These are phyloP conservation scores for Epizoanthus scotinus DNA, from an alignment of 92 coral and sea anemone genomes.

Conservation along the genomic window DNA sequence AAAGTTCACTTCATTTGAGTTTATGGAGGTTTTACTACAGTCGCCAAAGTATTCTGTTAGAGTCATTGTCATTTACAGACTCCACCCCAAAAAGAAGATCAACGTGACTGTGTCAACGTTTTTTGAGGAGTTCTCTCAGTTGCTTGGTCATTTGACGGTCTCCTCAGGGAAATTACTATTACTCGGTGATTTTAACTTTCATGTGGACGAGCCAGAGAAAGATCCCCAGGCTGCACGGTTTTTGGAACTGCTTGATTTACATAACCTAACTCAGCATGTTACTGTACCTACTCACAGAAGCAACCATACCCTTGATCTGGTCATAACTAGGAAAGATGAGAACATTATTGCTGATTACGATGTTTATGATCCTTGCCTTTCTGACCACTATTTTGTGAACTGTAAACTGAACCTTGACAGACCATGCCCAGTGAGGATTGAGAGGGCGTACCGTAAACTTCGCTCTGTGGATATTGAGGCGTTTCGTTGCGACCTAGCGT, in stretches of 20 bases:
- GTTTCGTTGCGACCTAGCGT: constrained; percentile 14
- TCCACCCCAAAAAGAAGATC: constrained; percentile 14
- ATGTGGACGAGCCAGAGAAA: constrained; percentile 9
- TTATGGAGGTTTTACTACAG: constrained; percentile 9
- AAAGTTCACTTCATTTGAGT: constrained; percentile 20
- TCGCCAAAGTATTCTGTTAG: constrained; percentile 10
- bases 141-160: constrained; percentile 30
- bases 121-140: constrained; percentile 29
- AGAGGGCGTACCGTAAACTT: constrained; percentile 44
- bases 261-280: too few relatives aligned
- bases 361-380: neutral
- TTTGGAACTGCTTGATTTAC: too few relatives aligned
- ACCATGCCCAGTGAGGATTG: constrained; percentile 26
- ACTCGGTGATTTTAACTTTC: constrained; percentile 42
- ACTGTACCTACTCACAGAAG: too few relatives aligned
- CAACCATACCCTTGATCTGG: too few relatives aligned
- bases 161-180: constrained; percentile 23
- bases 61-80: constrained; percentile 14
- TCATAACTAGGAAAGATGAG: neutral
- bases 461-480: constrained; percentile 37
- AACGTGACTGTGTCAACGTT: constrained; percentile 18
- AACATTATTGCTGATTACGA: constrained; percentile 31
- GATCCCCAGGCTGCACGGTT: too few relatives aligned
- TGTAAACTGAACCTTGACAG: constrained; percentile 31
- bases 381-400: constrained; percentile 15